These are phyloP conservation scores for Brotula barbata DNA, from an alignment of 2,797 vertebrate genomes.

Conservation along the genomic window DNA sequence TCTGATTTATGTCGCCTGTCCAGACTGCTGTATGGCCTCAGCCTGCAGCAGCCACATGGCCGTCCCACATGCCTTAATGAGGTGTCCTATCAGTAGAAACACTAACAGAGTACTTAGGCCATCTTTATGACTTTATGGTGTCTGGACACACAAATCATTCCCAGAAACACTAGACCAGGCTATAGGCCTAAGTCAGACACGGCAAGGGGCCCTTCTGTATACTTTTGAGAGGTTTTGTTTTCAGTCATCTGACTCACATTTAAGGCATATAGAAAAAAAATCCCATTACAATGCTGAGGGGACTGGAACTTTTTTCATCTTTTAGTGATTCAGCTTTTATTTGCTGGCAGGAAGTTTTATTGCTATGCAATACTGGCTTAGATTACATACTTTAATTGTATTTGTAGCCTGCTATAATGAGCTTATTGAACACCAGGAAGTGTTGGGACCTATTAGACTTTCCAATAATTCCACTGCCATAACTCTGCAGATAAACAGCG, in stretches of 20 bases:
- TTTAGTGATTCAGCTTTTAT: slow-evolving; percentile 72
- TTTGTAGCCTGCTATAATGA: slow-evolving; percentile 65
- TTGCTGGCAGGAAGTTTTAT: slow-evolving; percentile 73
- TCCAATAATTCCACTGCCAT: slow-evolving; percentile 49
- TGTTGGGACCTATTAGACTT: slow-evolving; percentile 66
- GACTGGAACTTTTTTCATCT: slow-evolving; percentile 59
- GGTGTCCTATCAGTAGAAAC: slow-evolving; percentile 84
- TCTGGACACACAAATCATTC: slow-evolving; percentile 79
- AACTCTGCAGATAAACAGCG: slow-evolving; percentile 59
- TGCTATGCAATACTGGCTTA: slow-evolving; percentile 60
- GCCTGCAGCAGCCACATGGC: slow-evolving; percentile 79
- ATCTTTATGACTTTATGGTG: slow-evolving; percentile 80
- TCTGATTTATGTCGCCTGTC: slow-evolving; percentile 84
- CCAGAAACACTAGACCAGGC: slow-evolving; percentile 66
- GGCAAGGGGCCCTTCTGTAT: slow-evolving; percentile 60
- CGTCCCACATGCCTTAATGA: slow-evolving; percentile 78
- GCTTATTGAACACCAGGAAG: slow-evolving; percentile 68
- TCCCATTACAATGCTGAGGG: slow-evolving; percentile 43
- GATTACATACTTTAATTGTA: slow-evolving; percentile 64
- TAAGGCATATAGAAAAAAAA: slow-evolving; percentile 44
- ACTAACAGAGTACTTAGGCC: slow-evolving; percentile 79
- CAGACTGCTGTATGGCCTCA: slow-evolving; percentile 67
- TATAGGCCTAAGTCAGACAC: slow-evolving; percentile 52
- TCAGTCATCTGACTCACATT: slow-evolving; percentile 71
- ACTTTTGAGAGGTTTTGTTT: slow-evolving; percentile 60